Percentiles rank a stretch among this genome's conserved stretches.
Evolutionary conservation across 2,888 invertebrate species (phyloP).

Genomic region (Helleia helle): DNA sequence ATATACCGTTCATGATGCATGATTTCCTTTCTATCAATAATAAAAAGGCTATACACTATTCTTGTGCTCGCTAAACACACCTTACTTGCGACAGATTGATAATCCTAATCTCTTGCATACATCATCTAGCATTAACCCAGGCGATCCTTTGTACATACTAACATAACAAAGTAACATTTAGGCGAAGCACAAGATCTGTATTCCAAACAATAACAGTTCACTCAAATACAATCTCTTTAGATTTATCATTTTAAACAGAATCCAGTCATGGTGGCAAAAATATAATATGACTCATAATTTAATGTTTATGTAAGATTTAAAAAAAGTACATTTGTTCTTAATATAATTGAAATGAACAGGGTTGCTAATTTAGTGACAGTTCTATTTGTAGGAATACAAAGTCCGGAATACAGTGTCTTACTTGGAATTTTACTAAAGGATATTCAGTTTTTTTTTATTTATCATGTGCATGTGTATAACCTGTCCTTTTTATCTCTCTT

Average conservation of each 20-base stretch:
- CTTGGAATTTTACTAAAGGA: too few species aligned
- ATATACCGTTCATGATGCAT: slow-evolving; percentile 46
- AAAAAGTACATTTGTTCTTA: too few species aligned
- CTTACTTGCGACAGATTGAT: slow-evolving; percentile 36
- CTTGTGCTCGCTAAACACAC: slow-evolving; percentile 60
- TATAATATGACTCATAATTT: background rate
- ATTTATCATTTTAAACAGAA: background rate
- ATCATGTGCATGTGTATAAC: too few species aligned
- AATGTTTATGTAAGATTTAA: too few species aligned
- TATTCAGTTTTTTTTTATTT: too few species aligned
- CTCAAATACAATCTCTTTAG: slow-evolving; percentile 15
- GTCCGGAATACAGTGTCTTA: too few species aligned
- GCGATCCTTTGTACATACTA: slow-evolving; percentile 61
- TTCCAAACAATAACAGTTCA: slow-evolving; percentile 35
- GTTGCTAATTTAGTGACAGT: too few species aligned
- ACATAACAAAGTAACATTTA: slow-evolving; percentile 51
- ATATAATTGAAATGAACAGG: too few species aligned
- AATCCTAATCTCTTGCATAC: slow-evolving; percentile 54
- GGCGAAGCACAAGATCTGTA: slow-evolving; percentile 42
- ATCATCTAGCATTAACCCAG: slow-evolving; percentile 61
- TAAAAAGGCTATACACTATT: slow-evolving; percentile 41
- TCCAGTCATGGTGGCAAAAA: background rate
- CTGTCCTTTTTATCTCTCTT: too few species aligned
- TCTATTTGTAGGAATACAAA: too few species aligned
- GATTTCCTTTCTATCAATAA: slow-evolving; percentile 52